Evolutionary conservation across 35 echinoderm and acorn worm genomes (phyloP).

Genomic region (Heliocidaris erythrogramma): DNA sequence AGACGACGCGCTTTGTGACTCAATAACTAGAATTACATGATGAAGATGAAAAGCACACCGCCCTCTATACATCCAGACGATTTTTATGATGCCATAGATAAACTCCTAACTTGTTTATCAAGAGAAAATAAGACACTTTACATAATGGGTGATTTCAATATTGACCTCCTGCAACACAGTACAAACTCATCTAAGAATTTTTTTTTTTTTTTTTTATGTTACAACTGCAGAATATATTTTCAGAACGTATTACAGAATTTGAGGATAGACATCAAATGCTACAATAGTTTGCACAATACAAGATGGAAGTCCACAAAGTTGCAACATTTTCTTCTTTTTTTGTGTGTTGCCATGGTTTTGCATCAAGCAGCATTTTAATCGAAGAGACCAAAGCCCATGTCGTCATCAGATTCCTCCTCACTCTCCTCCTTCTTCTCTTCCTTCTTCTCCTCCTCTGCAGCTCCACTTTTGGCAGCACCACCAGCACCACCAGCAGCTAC

Average conservation of each 20-base stretch:
- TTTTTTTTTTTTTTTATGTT: too few species aligned
- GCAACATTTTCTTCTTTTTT: conserved; percentile 1
- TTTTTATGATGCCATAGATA: too few species aligned
- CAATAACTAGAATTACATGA: too few species aligned
- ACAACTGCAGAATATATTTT: not conserved
- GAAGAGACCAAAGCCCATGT: conserved; percentile 95
- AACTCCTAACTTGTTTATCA: too few species aligned
- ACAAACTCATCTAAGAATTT: too few species aligned
- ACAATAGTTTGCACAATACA: not conserved
- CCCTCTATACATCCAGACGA: too few species aligned
- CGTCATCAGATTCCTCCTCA: conserved; percentile 83
- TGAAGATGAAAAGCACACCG: too few species aligned
- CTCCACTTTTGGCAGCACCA: conserved; percentile 57
- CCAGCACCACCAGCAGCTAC: conserved; percentile 57
- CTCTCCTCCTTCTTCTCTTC: conserved; percentile 61
- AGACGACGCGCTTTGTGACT: too few species aligned
- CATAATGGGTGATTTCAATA: too few species aligned
- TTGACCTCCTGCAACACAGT: too few species aligned
- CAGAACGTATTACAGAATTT: not conserved
- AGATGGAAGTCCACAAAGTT: conserved; percentile 9
- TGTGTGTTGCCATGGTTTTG: not conserved
- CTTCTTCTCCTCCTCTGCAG: conserved; percentile 44
- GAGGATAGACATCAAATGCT: too few species aligned
- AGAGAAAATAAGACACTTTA: too few species aligned
- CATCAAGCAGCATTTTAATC: conserved; percentile 53